Conservation (phyloP, 2,888 invertebrate genomes). For the Mimas tiliae region DNA sequence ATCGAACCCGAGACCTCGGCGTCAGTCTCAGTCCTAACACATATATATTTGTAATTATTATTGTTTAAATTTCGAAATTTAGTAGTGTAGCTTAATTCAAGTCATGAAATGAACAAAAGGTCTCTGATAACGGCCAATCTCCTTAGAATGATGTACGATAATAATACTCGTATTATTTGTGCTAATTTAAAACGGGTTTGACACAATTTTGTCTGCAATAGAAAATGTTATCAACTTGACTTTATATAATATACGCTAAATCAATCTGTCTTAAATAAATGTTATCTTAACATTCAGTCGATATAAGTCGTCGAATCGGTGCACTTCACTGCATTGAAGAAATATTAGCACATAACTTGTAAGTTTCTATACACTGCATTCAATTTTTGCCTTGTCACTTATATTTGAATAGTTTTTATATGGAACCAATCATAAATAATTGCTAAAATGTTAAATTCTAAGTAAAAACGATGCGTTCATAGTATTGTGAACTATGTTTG, state of each 20-base stretch:
- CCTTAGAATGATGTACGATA: neutral
- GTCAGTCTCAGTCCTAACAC: too few species aligned
- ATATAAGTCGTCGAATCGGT: slow-evolving; percentile 48
- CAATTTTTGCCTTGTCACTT: neutral
- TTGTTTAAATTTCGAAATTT: too few species aligned
- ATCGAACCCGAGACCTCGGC: too few species aligned
- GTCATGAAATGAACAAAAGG: neutral
- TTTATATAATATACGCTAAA: slow-evolving; percentile 45
- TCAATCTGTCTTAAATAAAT: slow-evolving; percentile 51
- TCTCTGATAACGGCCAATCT: neutral
- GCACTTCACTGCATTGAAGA: slow-evolving; percentile 39
- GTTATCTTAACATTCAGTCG: slow-evolving; percentile 49
- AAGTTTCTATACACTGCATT: neutral
- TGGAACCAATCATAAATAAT: neutral
- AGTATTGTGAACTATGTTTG: too few species aligned
- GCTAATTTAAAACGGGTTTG: neutral
- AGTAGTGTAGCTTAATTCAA: neutral
- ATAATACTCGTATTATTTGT: neutral
- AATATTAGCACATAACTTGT: slow-evolving; percentile 1
- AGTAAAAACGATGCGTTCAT: too few species aligned
- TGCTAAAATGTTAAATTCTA: too few species aligned
- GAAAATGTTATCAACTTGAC: slow-evolving; percentile 48
- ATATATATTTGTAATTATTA: too few species aligned
- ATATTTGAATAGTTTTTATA: neutral
- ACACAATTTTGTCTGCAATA: slow-evolving; percentile 1